A percentile compares a stretch with the other conserved stretches of the same genome.
Evolutionary conservation across 53 echinoderm and acorn worm genomes (phyloP).

Genomic region (Astropecten irregularis): DNA sequence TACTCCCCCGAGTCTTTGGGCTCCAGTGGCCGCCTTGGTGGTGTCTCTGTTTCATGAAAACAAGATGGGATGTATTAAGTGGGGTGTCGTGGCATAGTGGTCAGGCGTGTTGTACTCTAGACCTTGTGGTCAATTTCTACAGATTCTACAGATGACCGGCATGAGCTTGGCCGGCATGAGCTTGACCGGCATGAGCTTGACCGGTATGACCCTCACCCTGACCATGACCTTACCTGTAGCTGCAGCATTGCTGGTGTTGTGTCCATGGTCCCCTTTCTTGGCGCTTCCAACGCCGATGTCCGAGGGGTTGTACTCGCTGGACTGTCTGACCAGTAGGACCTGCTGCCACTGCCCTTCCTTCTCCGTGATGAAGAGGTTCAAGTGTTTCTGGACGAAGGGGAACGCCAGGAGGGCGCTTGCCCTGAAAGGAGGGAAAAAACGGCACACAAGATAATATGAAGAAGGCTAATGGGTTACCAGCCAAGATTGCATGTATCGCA

Average conservation of each 20-base stretch:
- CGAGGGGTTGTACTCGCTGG: conserved; percentile 24
- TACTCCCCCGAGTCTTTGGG: conserved; percentile 88
- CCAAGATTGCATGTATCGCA: too few relatives aligned
- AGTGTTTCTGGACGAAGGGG: conserved; percentile 77
- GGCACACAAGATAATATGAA: not conserved
- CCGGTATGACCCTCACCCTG: not conserved
- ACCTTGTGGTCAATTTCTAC: not conserved
- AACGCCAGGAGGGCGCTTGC: conserved; percentile 66
- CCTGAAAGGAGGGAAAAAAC: too few relatives aligned
- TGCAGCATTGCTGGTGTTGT: not conserved
- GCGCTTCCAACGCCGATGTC: conserved; percentile 25
- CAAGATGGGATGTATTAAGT: not conserved
- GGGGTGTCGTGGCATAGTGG: not conserved
- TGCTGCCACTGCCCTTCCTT: conserved; percentile 78
- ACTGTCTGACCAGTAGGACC: conserved; percentile 39
- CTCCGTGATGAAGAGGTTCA: conserved; percentile 76
- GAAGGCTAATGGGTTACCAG: too few relatives aligned
- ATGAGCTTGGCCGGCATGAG: too few relatives aligned
- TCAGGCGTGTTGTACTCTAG: too few relatives aligned
- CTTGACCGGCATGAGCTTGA: too few relatives aligned
- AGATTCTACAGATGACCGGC: too few relatives aligned
- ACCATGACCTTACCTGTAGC: too few relatives aligned
- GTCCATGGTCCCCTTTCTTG: conserved; percentile 15
- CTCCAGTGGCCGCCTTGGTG: conserved; percentile 41
- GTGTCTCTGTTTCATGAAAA: not conserved